Evolutionary conservation across 2,888 invertebrate genomes (phyloP).

Genomic region (Sussaba pulchella): DNA sequence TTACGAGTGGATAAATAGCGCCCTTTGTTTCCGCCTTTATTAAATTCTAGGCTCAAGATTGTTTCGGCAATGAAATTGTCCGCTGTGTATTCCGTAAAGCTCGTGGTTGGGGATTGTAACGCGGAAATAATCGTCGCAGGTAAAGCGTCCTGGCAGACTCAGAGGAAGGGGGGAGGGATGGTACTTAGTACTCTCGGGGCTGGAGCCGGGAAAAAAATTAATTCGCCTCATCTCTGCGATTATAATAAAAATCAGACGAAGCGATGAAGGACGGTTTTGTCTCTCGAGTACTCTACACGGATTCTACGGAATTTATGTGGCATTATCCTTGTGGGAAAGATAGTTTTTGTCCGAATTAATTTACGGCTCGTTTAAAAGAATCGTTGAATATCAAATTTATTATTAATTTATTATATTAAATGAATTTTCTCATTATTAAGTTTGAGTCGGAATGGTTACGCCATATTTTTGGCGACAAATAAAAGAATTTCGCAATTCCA

Average conservation of each 20-base stretch:
- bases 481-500: constrained; percentile 1
- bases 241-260: constrained; percentile 57
- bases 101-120: constrained; percentile 50
- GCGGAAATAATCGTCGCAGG: constrained; percentile 61
- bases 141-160: constrained; percentile 59
- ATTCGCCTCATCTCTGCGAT: constrained; percentile 33
- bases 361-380: not conserved
- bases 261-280: constrained; percentile 43
- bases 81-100: constrained; percentile 54
- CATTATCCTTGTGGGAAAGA: not conserved
- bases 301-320: not conserved
- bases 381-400: too few relatives aligned
- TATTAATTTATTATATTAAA: too few relatives aligned
- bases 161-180: too few relatives aligned
- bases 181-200: constrained; percentile 46
- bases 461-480: constrained; percentile 36
- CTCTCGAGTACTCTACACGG: constrained; percentile 9
- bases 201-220: not conserved
- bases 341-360: not conserved
- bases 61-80: constrained; percentile 49
- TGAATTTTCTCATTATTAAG: not conserved
- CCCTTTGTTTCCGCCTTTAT: constrained; percentile 32
- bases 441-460: not conserved
- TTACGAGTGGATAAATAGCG: constrained; percentile 21
- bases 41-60: constrained; percentile 19